Conservation (phyloP, 2,113 vertebrate species). For the Acanthochromis polyacanthus region DNA sequence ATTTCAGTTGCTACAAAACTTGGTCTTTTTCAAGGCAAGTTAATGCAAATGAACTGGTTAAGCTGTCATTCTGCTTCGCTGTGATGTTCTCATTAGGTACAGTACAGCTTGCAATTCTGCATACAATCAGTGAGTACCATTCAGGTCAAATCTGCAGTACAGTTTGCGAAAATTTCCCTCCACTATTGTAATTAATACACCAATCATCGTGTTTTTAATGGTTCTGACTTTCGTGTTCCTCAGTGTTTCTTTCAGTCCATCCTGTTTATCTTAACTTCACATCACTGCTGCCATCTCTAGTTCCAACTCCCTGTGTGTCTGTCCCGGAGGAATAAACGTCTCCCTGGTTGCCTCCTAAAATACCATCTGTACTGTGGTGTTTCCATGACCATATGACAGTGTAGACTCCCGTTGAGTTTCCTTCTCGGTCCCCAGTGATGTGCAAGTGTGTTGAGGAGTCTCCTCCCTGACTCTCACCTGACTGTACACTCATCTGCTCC, state of each 20-base stretch:
- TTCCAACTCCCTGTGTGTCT: constrained; percentile 46
- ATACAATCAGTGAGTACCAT: too few species aligned
- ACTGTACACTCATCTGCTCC: constrained; percentile 33
- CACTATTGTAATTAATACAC: too few species aligned
- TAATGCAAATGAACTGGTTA: too few species aligned
- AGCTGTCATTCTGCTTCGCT: too few species aligned
- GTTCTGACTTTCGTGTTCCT: background rate
- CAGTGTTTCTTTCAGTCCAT: constrained; percentile 26
- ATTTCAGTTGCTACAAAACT: too few species aligned
- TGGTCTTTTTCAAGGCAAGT: too few species aligned
- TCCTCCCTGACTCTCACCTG: constrained; percentile 49
- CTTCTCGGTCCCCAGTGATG: constrained; percentile 51
- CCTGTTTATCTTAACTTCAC: constrained; percentile 53
- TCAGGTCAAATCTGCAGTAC: too few species aligned
- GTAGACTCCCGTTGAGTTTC: constrained; percentile 67
- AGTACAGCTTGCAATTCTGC: too few species aligned
- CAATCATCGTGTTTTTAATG: too few species aligned
- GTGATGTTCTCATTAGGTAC: too few species aligned
- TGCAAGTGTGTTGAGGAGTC: constrained; percentile 48
- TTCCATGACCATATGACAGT: constrained; percentile 78
- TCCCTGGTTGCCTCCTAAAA: constrained; percentile 76
- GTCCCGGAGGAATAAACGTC: constrained; percentile 55
- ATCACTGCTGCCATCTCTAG: constrained; percentile 33
- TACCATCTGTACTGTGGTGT: constrained; percentile 73
- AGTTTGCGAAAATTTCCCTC: too few species aligned